phyloP scores from a whole-genome alignment of 2,888 invertebrate genomes.

The Stramonita haemastoma region DNA sequence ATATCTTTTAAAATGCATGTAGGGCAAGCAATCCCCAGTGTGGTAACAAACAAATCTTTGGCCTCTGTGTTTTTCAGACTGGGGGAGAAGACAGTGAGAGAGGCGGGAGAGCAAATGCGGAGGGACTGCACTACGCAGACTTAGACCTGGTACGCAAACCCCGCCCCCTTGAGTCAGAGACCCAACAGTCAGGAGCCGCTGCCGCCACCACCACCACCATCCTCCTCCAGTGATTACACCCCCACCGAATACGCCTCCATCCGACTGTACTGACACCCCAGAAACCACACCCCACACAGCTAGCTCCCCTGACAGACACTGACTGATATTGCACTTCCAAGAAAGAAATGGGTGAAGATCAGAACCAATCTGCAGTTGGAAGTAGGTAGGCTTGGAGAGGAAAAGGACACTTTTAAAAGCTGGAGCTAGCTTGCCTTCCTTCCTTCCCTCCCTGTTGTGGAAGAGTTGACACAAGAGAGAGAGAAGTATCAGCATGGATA shows the following conservation, averaged over 20 bases:
- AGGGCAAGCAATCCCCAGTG: too few species aligned
- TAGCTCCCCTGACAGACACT: too few species aligned
- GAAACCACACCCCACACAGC: background rate
- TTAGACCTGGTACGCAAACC: slow-evolving; percentile 36
- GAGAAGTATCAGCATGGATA: too few species aligned
- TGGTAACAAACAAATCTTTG: slow-evolving; percentile 23
- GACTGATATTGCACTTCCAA: too few species aligned
- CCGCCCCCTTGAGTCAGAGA: slow-evolving; percentile 5
- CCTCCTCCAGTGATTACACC: too few species aligned
- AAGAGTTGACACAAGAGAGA: too few species aligned
- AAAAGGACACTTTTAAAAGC: too few species aligned
- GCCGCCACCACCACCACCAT: background rate
- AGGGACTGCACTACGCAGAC: slow-evolving; percentile 38
- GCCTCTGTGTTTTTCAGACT: slow-evolving; percentile 37
- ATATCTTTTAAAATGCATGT: background rate
- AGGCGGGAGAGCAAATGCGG: background rate
- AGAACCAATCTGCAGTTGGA: too few species aligned
- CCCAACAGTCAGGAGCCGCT: background rate
- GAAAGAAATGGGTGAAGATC: too few species aligned
- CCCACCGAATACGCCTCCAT: slow-evolving; percentile 42
- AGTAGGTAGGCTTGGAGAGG: too few species aligned
- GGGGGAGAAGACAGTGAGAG: slow-evolving; percentile 24
- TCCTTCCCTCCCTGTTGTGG: too few species aligned
- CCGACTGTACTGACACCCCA: slow-evolving; percentile 2
- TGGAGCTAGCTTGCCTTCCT: too few species aligned